Evolutionary conservation across 2,797 vertebrate genomes (phyloP), one percentile per base, ranked within the genome.

Genomic region (Pangasius krempfi): DNA sequence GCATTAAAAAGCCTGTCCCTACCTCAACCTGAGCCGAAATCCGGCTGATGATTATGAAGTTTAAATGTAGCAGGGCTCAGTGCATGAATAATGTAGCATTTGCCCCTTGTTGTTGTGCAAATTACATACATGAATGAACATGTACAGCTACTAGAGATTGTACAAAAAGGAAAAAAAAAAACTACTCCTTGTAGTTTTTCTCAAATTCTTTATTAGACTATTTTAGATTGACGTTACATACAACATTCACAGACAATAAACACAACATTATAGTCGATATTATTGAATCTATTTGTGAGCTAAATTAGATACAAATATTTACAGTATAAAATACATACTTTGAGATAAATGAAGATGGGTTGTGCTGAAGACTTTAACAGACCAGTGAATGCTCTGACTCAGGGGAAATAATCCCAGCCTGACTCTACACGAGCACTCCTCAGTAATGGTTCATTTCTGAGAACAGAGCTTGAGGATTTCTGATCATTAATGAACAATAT

Each of bases 81-180:
- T 88, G 73, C 84, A 92, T 94, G 90, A 93, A 93, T 94, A 94
- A 93, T 91, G 84, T 33, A 93, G 37, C 30, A 93, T 87, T 89
- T 87, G 85, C 83, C 84, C 85, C 85, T 84, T 86, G 85, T 90
- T 62, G 56, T 93, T 90, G 89, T 89, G 89, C 90, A 68, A 50
- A 93, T 92, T 83, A 89, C 85, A 87, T 88, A 91, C 90, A 87
- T 70, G 52, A 90, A 88, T 73, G 44, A 90, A 92, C 90, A 87
- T 87, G 84, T 30, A 72, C 87, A 52, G 78, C 85, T 75, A 88
- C 62, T 73, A 89, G 89, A 87, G 58, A 76, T 50, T 47, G 70
- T 60, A 88, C 50, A 75, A 44, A 6, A 25, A 89, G 91, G 89
- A 84, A 87, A 73, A 76, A 76, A 73, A 76, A 76, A 50, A 47